These are phyloP conservation scores for Salminus brasiliensis DNA, from an alignment of 2,113 vertebrate species.

Conservation along the genomic window DNA sequence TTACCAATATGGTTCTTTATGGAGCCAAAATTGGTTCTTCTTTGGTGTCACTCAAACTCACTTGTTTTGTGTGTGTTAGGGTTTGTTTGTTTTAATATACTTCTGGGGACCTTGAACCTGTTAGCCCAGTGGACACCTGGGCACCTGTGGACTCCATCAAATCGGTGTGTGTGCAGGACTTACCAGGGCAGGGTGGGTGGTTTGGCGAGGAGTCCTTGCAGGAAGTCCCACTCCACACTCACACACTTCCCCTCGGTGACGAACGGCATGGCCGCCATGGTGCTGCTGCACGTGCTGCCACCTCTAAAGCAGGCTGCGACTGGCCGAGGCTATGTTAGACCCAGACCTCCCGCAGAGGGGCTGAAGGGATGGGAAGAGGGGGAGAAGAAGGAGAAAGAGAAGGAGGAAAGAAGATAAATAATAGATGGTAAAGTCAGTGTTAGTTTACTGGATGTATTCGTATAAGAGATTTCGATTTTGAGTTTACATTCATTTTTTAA, in stretches of 20 bases:
- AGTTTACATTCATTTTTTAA: no score
- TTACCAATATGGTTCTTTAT: no score
- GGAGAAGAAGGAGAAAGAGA: conserved; percentile 1
- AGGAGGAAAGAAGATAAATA: background rate
- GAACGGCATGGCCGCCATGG: conserved; percentile 85
- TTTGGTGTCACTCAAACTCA: no score
- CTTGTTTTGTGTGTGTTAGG: no score
- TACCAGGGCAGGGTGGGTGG: conserved; percentile 82
- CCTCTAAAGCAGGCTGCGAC: conserved; percentile 72
- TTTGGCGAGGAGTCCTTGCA: conserved; percentile 86
- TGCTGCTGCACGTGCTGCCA: conserved; percentile 65
- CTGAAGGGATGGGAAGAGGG: conserved; percentile 1
- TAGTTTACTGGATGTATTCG: background rate
- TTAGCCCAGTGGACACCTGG: no score
- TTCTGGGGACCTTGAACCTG: no score
- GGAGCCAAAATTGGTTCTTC: no score
- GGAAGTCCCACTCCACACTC: conserved; percentile 88
- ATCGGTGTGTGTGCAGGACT: conserved; percentile 23
- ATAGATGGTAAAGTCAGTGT: background rate
- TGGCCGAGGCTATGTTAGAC: conserved; percentile 66
- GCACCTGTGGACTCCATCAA: no score
- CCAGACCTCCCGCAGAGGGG: conserved; percentile 66
- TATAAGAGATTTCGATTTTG: no score
- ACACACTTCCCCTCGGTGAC: conserved; percentile 84
- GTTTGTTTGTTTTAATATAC: no score